These are phyloP conservation scores for Apostichopus parvimensis DNA, from an alignment of 35 echinoderm and acorn worm genomes.

Conservation along the genomic window DNA sequence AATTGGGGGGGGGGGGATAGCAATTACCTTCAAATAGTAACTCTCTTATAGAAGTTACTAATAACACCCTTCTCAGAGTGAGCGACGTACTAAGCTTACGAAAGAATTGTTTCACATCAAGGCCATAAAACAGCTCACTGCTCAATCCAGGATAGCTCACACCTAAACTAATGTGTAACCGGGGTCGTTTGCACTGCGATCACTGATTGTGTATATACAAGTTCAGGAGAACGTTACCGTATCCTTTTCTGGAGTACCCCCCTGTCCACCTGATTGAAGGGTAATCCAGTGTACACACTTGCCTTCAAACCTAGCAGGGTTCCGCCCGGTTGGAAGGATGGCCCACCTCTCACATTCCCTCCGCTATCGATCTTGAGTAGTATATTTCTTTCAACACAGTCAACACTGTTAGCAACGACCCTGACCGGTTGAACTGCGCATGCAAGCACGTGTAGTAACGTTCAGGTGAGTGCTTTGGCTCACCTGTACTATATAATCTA, in stretches of 20 bases:
- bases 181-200: too few relatives aligned
- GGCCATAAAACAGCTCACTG: too few relatives aligned
- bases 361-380: background rate
- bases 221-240: background rate
- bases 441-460: slow-evolving; percentile 18
- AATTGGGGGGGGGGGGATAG: too few relatives aligned
- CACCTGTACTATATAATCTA: background rate
- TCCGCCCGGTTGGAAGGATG: background rate
- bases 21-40: too few relatives aligned
- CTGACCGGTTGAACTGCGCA: slow-evolving; percentile 24
- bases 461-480: slow-evolving; percentile 19
- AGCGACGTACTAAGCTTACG: too few relatives aligned
- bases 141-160: too few relatives aligned
- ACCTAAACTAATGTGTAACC: too few relatives aligned
- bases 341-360: background rate
- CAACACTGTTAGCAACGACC: slow-evolving; percentile 12
- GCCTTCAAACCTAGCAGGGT: background rate
- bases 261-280: background rate
- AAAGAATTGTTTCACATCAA: too few relatives aligned
- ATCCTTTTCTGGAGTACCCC: background rate
- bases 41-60: too few relatives aligned
- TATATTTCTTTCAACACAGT: slow-evolving; percentile 2
- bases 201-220: too few relatives aligned
- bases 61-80: too few relatives aligned
- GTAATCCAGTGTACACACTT: background rate